Evolutionary conservation across 2,113 vertebrate species (phyloP), one percentile per base, ranked within the genome.

Genomic region (Chloropsis cyanopogon): DNA sequence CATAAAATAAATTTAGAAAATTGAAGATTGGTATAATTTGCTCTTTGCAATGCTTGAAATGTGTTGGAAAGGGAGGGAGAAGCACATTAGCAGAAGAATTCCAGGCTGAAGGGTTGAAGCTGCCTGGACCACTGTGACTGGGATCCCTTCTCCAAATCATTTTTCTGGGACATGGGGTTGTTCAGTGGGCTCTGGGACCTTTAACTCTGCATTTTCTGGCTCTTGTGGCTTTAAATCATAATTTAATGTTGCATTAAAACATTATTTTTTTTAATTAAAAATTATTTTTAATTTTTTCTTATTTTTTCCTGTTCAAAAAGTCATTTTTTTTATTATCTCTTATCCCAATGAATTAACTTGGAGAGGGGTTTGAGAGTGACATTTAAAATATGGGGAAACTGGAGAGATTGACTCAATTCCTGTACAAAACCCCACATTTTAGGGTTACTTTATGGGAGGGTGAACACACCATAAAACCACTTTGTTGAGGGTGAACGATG

Each of bases 101-200:
- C 44, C 37, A 37, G 37, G 8, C 44, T 54, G 60, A 86, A 85
- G 77, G 88, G 73, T 84, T 64, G 86, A 91, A 73, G 56, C 33
- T 96, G 42, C 73, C 72, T 44, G 44, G 44, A 63, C 17, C 70
- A 42, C 42, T 39, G 72, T 39, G 85, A 78, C 52, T 88, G 65
- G 88, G 84, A 86, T 49, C 63, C 65, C 14, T 87, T 33, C 64
- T 84, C 39, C 69, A 86, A 73, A 91, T 60, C 21, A 31, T 91
- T 88, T 81, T 68, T 33, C 8, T 75, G 64, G 72, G 64, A 86
- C 26, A 17, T 26, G 78, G 46, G 11, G 24, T 15, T 46, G 24
- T 71, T 73, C 69, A 63, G 59, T 81, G 31, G 42, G 77, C 54
- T 83, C 63, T 70, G 76, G 41, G 54, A 86, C 16, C 13, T 79